Conservation (phyloP, 30 jellyfish, hydroid and myxozoan genomes). For the Haliclystus octoradiatus region DNA sequence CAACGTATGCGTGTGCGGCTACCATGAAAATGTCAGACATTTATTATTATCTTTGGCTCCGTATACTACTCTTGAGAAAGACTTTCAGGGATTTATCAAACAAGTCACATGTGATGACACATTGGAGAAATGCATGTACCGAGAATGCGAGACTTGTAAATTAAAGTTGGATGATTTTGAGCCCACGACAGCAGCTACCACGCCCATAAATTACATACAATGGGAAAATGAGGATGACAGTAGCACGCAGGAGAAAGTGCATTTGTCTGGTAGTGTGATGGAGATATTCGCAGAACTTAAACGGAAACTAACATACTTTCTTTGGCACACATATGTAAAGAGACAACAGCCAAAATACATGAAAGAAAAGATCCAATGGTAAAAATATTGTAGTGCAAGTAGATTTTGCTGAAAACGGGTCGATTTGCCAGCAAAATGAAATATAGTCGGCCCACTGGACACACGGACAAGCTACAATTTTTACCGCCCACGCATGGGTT, state of each 20-base stretch:
- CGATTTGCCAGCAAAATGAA: slow-evolving; percentile 24
- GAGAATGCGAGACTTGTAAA: not conserved
- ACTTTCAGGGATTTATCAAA: not conserved
- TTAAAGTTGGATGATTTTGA: not conserved
- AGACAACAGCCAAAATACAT: slow-evolving; percentile 24
- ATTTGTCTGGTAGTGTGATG: slow-evolving; percentile 10
- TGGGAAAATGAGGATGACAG: slow-evolving; percentile 16
- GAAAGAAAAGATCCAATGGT: slow-evolving; percentile 23
- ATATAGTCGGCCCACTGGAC: slow-evolving; percentile 66
- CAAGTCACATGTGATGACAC: slow-evolving; percentile 1
- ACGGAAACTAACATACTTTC: slow-evolving; percentile 17
- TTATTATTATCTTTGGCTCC: slow-evolving; percentile 1
- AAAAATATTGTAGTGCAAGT: slow-evolving; percentile 35
- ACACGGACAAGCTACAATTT: slow-evolving; percentile 36
- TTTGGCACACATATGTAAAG: slow-evolving; percentile 20
- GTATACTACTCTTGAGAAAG: slow-evolving; percentile 1
- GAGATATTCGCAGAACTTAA: slow-evolving; percentile 6
- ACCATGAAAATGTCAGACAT: slow-evolving; percentile 7
- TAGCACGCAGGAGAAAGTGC: not conserved
- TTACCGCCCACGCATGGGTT: slow-evolving; percentile 57
- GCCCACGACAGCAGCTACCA: not conserved
- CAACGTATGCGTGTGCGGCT: slow-evolving; percentile 14
- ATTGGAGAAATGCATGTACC: not conserved
- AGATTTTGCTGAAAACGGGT: slow-evolving; percentile 36
- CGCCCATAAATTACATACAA: not conserved